Conservation (phyloP, 2,797 vertebrate species). For the Chrysocyon brachyurus region DNA sequence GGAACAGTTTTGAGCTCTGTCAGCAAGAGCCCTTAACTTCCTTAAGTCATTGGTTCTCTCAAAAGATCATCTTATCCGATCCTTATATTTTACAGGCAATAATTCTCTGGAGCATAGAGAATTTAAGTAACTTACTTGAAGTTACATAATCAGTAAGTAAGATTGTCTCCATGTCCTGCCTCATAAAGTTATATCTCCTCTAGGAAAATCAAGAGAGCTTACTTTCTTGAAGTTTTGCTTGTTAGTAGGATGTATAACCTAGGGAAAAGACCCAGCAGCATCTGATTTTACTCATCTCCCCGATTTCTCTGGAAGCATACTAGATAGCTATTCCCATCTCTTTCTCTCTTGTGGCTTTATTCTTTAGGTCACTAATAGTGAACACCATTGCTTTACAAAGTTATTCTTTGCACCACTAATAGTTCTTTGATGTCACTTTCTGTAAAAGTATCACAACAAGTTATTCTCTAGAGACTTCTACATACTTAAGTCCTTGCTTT, state of each 20-base stretch:
- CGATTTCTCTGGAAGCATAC: constrained; percentile 44
- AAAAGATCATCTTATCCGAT: background rate
- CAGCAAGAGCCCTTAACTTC: background rate
- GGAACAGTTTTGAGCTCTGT: background rate
- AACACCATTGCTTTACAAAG: background rate
- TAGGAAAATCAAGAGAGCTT: background rate
- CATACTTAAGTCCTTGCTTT: constrained; percentile 17
- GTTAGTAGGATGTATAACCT: constrained; percentile 44
- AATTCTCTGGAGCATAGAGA: background rate
- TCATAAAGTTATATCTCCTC: background rate
- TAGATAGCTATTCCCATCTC: background rate
- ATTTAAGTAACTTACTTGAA: background rate
- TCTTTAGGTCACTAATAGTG: constrained; percentile 36
- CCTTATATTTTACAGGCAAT: background rate
- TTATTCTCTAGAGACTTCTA: constrained; percentile 38
- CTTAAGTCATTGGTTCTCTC: background rate
- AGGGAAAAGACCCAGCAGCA: background rate
- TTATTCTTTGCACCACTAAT: constrained; percentile 2
- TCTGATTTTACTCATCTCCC: constrained; percentile 13
- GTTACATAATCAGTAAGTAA: background rate
- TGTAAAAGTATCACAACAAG: constrained; percentile 33
- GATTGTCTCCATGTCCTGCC: background rate
- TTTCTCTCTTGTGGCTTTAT: background rate
- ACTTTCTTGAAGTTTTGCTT: constrained; percentile 48
- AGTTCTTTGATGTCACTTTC: constrained; percentile 60